Evolutionary conservation across 1,140 invertebrate species (phyloP).

Genomic region (Hydropsyche tenuis): DNA sequence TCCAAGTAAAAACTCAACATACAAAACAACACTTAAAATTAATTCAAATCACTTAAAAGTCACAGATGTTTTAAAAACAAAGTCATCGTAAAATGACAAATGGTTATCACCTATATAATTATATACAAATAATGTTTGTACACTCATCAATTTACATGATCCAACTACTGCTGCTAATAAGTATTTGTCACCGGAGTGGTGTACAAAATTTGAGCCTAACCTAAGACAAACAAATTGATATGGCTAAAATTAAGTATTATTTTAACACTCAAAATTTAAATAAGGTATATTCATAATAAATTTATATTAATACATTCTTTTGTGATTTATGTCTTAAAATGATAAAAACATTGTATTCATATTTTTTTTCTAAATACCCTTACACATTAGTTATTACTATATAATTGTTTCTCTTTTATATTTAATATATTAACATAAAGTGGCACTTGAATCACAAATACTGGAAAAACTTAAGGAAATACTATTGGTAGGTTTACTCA

Average conservation of each 20-base stretch:
- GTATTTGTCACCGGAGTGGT: conserved; percentile 27
- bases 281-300: conserved; percentile 51
- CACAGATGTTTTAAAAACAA: conserved; percentile 48
- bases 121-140: conserved; percentile 37
- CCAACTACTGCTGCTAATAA: conserved; percentile 27
- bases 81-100: conserved; percentile 26
- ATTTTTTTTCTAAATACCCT: conserved; percentile 62
- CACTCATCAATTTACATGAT: conserved; percentile 27
- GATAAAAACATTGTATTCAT: conserved; percentile 66
- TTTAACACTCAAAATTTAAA: conserved; percentile 48
- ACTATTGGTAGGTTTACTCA: conserved; percentile 53
- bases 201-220: conserved; percentile 32
- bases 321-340: conserved; percentile 60
- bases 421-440: conserved; percentile 64
- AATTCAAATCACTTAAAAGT: conserved; percentile 45
- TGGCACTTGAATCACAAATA: conserved; percentile 68
- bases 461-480: conserved; percentile 66
- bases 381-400: conserved; percentile 64
- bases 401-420: conserved; percentile 62
- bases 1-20: conserved; percentile 40
- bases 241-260: conserved; percentile 63
- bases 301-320: conserved; percentile 50
- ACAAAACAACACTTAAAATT: conserved; percentile 48
- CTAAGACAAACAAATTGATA: conserved; percentile 56
- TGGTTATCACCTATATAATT: conserved; percentile 30